A percentile compares a stretch with the other conserved stretches of the same genome.
phyloP scores from a whole-genome alignment of 2,113 vertebrate species.

The Eptatretus burgeri region DNA sequence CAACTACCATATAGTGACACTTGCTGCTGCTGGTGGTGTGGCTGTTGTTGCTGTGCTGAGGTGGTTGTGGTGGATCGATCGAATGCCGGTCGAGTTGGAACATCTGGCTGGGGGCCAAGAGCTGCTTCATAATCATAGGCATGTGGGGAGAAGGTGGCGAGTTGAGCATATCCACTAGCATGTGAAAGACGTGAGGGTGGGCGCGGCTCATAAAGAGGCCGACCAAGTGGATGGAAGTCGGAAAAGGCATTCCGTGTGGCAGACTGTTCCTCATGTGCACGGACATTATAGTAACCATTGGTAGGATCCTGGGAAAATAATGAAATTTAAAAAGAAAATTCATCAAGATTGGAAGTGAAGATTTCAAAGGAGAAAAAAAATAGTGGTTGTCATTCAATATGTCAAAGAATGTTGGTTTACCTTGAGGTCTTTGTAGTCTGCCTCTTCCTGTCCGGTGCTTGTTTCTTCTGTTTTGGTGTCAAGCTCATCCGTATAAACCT shows the following conservation, averaged over 20 bases:
- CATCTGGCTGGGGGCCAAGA: slow-evolving; percentile 28
- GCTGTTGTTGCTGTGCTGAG: slow-evolving; percentile 27
- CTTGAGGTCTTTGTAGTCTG: slow-evolving; percentile 6
- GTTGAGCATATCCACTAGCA: slow-evolving; percentile 50
- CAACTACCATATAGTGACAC: not conserved
- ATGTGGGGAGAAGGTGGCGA: slow-evolving; percentile 39
- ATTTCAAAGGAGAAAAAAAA: not conserved
- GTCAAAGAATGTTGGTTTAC: not conserved
- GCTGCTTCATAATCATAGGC: slow-evolving; percentile 27
- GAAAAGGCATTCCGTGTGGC: slow-evolving; percentile 20
- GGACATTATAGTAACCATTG: slow-evolving; percentile 81
- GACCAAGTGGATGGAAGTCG: slow-evolving; percentile 32
- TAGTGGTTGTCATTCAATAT: not conserved
- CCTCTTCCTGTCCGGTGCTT: slow-evolving; percentile 1
- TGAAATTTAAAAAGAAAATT: too few relatives aligned
- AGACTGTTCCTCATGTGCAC: slow-evolving; percentile 49
- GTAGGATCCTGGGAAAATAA: slow-evolving; percentile 43
- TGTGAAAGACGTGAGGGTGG: slow-evolving; percentile 52
- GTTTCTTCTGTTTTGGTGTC: slow-evolving; percentile 5
- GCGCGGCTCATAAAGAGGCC: slow-evolving; percentile 41
- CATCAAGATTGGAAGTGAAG: not conserved
- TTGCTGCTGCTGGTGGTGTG: not conserved
- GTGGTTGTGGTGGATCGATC: slow-evolving; percentile 20
- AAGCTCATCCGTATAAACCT: not conserved
- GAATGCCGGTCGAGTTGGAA: slow-evolving; percentile 46